Evolutionary conservation across 2,797 vertebrate species (phyloP).

Genomic region (Crocidura indochinensis): DNA sequence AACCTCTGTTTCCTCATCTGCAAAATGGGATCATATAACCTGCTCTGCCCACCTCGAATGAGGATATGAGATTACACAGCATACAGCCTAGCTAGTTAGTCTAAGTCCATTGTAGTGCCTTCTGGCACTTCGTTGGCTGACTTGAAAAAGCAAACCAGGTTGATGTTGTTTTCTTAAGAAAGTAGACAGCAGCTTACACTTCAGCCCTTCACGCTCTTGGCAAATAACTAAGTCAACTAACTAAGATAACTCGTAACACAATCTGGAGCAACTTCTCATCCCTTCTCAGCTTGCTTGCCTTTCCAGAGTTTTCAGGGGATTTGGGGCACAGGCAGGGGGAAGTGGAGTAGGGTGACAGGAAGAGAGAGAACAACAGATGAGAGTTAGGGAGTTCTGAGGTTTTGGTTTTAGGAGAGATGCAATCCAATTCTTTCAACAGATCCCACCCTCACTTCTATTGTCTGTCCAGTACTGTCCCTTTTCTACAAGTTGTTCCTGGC

Average conservation of each 20-base stretch:
- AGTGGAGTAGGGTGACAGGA: background rate
- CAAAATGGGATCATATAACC: background rate
- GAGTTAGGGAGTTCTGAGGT: background rate
- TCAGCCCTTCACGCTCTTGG: conserved; percentile 58
- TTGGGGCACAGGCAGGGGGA: too few species aligned
- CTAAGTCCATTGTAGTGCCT: background rate
- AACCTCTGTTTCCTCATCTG: conserved; percentile 11
- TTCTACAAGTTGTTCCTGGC: background rate
- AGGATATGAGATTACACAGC: background rate
- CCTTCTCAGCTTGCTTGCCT: background rate
- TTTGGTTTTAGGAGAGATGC: background rate
- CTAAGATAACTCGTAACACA: background rate
- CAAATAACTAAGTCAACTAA: conserved; percentile 30
- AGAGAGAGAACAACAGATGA: too few species aligned
- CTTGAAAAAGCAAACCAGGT: conserved; percentile 46
- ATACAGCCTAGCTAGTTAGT: background rate
- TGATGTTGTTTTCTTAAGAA: conserved; percentile 64
- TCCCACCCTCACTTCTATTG: background rate
- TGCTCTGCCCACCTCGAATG: background rate
- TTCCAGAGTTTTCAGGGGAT: background rate
- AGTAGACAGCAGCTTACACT: conserved; percentile 53
- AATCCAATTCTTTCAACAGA: background rate
- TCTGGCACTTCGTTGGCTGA: conserved; percentile 49
- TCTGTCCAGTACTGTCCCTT: background rate
- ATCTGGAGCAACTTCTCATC: background rate